Evolutionary conservation across 2,888 invertebrate genomes (phyloP), one percentile per base, ranked within the genome.

Genomic region (Pomacea canaliculata): DNA sequence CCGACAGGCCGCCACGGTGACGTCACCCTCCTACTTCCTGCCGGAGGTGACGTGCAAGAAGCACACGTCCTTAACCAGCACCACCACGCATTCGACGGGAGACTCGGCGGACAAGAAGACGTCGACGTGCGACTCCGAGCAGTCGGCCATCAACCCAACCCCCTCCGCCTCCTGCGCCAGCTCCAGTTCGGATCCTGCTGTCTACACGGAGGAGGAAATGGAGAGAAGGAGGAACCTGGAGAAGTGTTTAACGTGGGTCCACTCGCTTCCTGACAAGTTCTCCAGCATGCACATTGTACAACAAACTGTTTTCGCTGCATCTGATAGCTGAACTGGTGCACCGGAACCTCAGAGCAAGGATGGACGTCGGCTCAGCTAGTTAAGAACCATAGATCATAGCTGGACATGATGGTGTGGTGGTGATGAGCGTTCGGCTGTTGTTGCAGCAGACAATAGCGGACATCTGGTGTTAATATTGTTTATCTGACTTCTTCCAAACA

Each of bases 231-330:
- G 23, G 27, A 74, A 74, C 56, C 79, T 83, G 27, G 83, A 84
- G 59, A 86, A 86, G 70, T 85, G 85, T 77, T 70, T 85, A 66
- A 78, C 80, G 68, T 86, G 86, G 86, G 82, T 86, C 82, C 83
- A 85, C 69, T 78, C 79, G 5, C 81, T 86, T 65, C 86, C 86
- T 13, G 77, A 76, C 48, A 86, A 86, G 71, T 86, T 86, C 77
- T 85, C 85, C 13, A 85, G 85, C 46, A 84, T 86, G 84, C 83
- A 85, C 66, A 80, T 85, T 27, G 75, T 78, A 7, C 78, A 78
- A 23, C 75, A 75, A 19, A 68, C 37, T 19, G 59, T 71, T 18
- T 60, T 69, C 9, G 51, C 56, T 48, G 65, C n/a, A 1, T 63
- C 63, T 63, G 63, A 63, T n/a, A 18, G 63, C 16, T 63, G 63